phyloP scores from a whole-genome alignment of 2,888 invertebrate species.

The Volucella inflata region DNA sequence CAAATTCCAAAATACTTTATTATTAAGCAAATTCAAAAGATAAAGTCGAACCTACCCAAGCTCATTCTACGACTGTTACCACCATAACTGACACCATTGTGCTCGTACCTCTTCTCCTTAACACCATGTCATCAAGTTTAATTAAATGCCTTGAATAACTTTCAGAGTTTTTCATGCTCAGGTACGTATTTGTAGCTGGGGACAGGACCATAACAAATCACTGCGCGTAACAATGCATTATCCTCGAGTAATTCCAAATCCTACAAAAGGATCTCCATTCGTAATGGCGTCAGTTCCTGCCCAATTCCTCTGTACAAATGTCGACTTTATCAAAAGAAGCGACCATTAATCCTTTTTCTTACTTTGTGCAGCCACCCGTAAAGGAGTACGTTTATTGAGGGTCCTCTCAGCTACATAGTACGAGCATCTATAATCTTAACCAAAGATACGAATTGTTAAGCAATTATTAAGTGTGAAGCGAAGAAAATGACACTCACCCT shows the following conservation, averaged over 20 bases:
- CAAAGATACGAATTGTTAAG: conserved; percentile 69
- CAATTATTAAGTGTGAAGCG: conserved; percentile 67
- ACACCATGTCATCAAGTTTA: conserved; percentile 41
- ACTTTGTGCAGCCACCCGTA: conserved; percentile 58
- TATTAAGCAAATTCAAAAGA: conserved; percentile 8
- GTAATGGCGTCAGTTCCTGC: neutral
- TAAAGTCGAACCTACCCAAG: neutral
- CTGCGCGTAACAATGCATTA: conserved; percentile 38
- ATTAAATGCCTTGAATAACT: conserved; percentile 44
- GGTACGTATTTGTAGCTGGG: neutral
- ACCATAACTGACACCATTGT: neutral
- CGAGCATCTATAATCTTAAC: conserved; percentile 27
- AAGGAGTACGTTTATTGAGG: conserved; percentile 51
- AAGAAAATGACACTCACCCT: conserved; percentile 38
- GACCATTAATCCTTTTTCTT: conserved; percentile 50
- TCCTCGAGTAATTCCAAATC: conserved; percentile 32
- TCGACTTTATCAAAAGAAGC: conserved; percentile 42
- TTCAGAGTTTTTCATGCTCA: conserved; percentile 26
- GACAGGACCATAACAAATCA: conserved; percentile 41
- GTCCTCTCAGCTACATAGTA: neutral
- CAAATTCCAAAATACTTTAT: conserved; percentile 23
- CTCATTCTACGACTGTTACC: neutral
- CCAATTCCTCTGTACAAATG: neutral
- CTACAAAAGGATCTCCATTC: conserved; percentile 3
- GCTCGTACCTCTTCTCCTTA: neutral